A percentile compares a stretch with the other conserved stretches of the same genome.
These are phyloP conservation scores for Musca domestica DNA, from an alignment of 1,140 invertebrate genomes.

Conservation along the genomic window DNA sequence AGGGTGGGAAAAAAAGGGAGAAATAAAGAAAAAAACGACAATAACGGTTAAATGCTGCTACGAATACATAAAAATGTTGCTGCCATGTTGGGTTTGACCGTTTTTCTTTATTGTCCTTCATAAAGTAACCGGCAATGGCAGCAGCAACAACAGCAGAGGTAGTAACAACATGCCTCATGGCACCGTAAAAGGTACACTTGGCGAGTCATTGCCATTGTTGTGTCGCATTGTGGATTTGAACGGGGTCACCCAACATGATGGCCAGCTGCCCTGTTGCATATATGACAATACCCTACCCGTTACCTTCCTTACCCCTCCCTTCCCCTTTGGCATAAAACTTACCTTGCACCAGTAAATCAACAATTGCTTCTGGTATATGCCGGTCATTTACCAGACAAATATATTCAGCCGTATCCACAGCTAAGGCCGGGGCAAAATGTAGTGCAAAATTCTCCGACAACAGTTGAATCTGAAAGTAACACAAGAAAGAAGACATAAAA, in stretches of 20 bases:
- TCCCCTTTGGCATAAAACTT: constrained; percentile 28
- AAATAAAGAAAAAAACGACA: constrained; percentile 11
- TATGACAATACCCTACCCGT: too few species aligned
- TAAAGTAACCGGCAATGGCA: too few species aligned
- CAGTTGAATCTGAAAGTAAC: constrained; percentile 57
- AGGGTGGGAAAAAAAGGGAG: constrained; percentile 33
- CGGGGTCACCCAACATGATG: not conserved
- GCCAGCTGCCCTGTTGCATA: too few species aligned
- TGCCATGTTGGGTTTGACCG: not conserved
- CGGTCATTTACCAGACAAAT: constrained; percentile 68
- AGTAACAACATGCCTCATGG: not conserved
- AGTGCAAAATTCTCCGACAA: constrained; percentile 63
- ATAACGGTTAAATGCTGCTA: not conserved
- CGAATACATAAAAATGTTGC: not conserved
- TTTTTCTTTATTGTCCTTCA: not conserved
- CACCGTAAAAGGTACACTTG: not conserved
- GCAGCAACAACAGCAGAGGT: too few species aligned
- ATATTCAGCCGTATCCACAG: constrained; percentile 66
- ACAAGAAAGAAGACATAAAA: not conserved
- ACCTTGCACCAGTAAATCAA: constrained; percentile 69
- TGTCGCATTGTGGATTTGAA: not conserved
- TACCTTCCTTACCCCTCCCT: too few species aligned
- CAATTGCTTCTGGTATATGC: constrained; percentile 62
- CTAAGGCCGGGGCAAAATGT: constrained; percentile 62
- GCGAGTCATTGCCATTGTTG: not conserved